Evolutionary conservation across 2,797 vertebrate species (phyloP).

Genomic region (Vespertilio murinus): DNA sequence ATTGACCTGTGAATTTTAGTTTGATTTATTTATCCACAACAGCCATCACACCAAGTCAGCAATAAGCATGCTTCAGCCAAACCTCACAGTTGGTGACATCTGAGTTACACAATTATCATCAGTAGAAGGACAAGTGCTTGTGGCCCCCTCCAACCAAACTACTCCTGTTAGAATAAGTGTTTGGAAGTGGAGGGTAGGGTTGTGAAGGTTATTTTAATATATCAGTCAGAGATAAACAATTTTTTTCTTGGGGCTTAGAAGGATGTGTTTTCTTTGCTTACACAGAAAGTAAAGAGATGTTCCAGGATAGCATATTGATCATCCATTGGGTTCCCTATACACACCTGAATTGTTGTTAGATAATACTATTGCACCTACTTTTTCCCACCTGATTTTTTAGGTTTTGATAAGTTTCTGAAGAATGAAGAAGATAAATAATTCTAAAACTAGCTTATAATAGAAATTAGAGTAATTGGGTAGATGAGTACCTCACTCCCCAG

Average conservation of each 20-base stretch:
- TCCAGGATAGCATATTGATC: background rate
- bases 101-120: background rate
- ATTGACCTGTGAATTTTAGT: constrained; percentile 59
- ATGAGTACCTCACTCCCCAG: background rate
- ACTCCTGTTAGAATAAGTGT: background rate
- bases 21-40: constrained; percentile 66
- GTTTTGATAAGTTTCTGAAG: background rate
- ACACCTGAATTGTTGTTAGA: background rate
- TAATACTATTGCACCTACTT: background rate
- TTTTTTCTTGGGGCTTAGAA: background rate
- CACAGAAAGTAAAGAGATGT: background rate
- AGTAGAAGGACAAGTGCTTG: background rate
- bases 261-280: background rate
- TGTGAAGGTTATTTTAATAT: background rate
- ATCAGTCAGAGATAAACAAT: background rate
- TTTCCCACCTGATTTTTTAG: background rate
- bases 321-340: background rate
- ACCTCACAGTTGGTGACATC: background rate
- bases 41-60: constrained; percentile 13
- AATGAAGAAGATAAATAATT: background rate
- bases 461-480: background rate
- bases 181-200: background rate
- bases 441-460: background rate
- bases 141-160: background rate
- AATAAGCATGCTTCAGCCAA: constrained; percentile 40